A percentile compares a stretch with the other conserved stretches of the same genome.
These are phyloP conservation scores for Bombus waltoni DNA, from an alignment of 1,140 invertebrate species.

Conservation along the genomic window DNA sequence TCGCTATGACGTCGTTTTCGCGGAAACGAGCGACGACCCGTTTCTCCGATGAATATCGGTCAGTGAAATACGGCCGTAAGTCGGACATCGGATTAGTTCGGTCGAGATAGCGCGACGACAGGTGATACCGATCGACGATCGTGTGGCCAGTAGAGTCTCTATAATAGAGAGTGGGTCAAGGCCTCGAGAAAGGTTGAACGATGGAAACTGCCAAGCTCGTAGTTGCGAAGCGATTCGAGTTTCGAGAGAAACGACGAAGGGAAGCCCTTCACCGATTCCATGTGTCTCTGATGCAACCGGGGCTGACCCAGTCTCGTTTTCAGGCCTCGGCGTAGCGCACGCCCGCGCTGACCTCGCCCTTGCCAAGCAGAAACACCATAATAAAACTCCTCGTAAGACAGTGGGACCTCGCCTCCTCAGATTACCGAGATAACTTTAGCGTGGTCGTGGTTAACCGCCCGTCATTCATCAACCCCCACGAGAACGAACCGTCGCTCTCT, in stretches of 20 bases:
- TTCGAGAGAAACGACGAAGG: not conserved
- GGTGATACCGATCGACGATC: constrained; percentile 23
- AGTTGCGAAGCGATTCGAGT: not conserved
- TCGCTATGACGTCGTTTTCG: constrained; percentile 31
- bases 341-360: constrained; percentile 78
- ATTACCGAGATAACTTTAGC: constrained; percentile 81
- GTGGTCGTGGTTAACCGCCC: constrained; percentile 74
- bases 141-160: constrained; percentile 5
- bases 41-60: no score
- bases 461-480: constrained; percentile 79
- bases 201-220: constrained; percentile 34
- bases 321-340: constrained; percentile 49
- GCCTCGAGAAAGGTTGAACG: constrained; percentile 53
- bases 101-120: constrained; percentile 37
- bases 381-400: constrained; percentile 73
- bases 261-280: not conserved
- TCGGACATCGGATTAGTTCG: no score
- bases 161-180: constrained; percentile 74
- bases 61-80: not conserved
- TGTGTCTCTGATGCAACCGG: constrained; percentile 71
- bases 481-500: not conserved
- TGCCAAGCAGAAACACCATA: constrained; percentile 69
- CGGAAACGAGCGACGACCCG: no score
- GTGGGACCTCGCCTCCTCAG: constrained; percentile 74
- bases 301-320: constrained; percentile 78